Base-by-base conservation (phyloP, 2,797 vertebrate genomes). In the Manis pentadactyla region DNA sequence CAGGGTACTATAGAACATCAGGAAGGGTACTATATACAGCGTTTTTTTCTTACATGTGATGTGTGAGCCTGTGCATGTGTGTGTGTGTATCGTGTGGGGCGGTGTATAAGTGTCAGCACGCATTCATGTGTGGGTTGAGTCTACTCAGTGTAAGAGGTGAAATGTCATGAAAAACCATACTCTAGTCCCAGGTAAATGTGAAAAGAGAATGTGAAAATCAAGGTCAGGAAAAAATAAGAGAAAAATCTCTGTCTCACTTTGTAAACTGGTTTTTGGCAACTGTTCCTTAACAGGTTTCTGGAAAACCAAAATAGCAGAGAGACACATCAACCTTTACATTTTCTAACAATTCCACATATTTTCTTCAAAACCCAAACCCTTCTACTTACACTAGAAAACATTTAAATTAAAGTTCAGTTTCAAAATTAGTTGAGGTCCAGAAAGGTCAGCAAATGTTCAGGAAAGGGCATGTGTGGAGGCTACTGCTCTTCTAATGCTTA, bases 341-440 rank as follows among this genome's bases (percentile, higher is more conserved):
- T 83, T 63, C 27, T 61, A 96, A 93, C 31, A 81, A 87, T 63
- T 63, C 29, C 31, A 90, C 19, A 27, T 55, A 46, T 68, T 88
- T 92, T 85, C 39, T 94, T 82, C 12, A 27, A 85, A 77, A 77
- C 14, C 4, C 31, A 31, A 83, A 51, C 4, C 21, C 8, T 87
- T 63, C 78, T 87, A 69, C 73, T 73, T 90, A 74, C 11, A 74
- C 3, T 75, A 87, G 21, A 79, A 82, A 91, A 81, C 11, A 31
- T 68, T 87, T 39, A 77, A 87, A 84, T 71, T 84, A 25, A 83
- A 88, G 4, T 29, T 81, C 4, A 1, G 4, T 75, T 96, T 92
- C n/a, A 90, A 92, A 92, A 82, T 66, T 63, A 69, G 84, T 27
- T 89, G 46, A 77, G 64, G 15, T 68, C 78, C 82, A 63, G 42